Percentiles rank a stretch among this genome's conserved stretches.
phyloP scores from a whole-genome alignment of 2,113 vertebrate genomes.

The Aplodontia rufa region DNA sequence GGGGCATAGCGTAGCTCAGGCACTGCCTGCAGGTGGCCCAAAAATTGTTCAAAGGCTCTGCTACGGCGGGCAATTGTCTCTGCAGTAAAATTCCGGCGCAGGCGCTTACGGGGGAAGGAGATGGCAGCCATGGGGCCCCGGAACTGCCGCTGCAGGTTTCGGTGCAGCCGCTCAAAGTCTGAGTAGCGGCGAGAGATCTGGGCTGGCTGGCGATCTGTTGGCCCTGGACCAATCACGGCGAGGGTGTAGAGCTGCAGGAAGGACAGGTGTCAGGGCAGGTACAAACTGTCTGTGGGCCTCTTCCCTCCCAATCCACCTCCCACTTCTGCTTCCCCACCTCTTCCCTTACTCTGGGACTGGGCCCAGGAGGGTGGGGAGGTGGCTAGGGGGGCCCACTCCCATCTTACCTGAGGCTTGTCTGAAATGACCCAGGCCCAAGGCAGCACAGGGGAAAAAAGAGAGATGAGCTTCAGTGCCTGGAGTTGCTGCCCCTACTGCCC shows the following conservation, averaged over 20 bases:
- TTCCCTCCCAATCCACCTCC: background rate
- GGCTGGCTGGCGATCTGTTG: slow-evolving; percentile 88
- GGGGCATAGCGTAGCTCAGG: slow-evolving; percentile 85
- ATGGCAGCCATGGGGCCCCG: slow-evolving; percentile 89
- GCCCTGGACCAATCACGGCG: slow-evolving; percentile 89
- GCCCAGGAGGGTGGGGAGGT: background rate
- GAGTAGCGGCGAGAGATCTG: slow-evolving; percentile 93
- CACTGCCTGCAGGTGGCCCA: slow-evolving; percentile 91
- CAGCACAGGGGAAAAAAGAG: slow-evolving; percentile 82
- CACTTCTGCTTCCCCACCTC: background rate
- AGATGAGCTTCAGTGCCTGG: slow-evolving; percentile 75
- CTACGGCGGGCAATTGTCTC: slow-evolving; percentile 97
- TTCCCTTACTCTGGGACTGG: background rate
- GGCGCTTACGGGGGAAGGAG: slow-evolving; percentile 93
- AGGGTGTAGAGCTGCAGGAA: slow-evolving; percentile 93
- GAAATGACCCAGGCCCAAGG: slow-evolving; percentile 81
- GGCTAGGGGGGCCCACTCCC: background rate
- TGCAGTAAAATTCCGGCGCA: slow-evolving; percentile 92
- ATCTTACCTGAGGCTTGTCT: slow-evolving; percentile 87
- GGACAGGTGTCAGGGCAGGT: background rate
- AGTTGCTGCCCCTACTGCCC: background rate
- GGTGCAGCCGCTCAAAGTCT: slow-evolving; percentile 92
- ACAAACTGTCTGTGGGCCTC: background rate
- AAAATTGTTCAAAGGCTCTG: slow-evolving; percentile 95
- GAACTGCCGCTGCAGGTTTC: slow-evolving; percentile 88